phyloP scores from a whole-genome alignment of 23 tunicate genomes.

The Phallusia fumigata region DNA sequence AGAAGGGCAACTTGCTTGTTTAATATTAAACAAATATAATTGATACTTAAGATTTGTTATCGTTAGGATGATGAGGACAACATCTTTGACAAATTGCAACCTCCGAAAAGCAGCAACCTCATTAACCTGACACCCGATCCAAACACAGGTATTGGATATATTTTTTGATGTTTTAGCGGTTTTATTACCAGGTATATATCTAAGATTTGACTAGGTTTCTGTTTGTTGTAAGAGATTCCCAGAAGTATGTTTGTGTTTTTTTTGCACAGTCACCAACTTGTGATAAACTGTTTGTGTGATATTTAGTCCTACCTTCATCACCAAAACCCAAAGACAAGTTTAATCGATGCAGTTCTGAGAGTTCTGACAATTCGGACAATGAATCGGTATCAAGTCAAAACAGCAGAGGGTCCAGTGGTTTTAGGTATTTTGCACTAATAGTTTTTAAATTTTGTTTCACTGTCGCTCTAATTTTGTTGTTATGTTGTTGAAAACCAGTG shows the following conservation, averaged over 20 bases:
- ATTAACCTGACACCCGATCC: conserved; percentile 40
- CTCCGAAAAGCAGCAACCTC: conserved; percentile 43
- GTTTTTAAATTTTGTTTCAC: no score
- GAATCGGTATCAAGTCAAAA: neutral
- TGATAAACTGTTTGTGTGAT: neutral
- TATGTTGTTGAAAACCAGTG: no score
- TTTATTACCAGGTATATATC: no score
- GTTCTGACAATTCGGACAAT: neutral
- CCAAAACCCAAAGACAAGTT: neutral
- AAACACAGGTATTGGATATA: neutral
- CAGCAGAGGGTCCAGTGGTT: neutral
- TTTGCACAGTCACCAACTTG: no score
- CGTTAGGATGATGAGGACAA: conserved; percentile 8
- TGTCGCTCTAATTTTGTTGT: no score
- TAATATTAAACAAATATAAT: no score
- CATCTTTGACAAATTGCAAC: conserved; percentile 36
- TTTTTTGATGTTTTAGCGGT: no score
- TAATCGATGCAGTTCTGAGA: neutral
- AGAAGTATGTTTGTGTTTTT: neutral
- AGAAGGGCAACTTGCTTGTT: neutral
- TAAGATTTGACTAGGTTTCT: no score
- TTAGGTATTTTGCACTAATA: neutral
- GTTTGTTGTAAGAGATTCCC: neutral
- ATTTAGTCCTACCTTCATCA: neutral
- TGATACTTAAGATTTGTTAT: neutral